These are phyloP conservation scores for Hyperoplus lanceolatus DNA, from an alignment of 2,797 vertebrate genomes.

Conservation along the genomic window DNA sequence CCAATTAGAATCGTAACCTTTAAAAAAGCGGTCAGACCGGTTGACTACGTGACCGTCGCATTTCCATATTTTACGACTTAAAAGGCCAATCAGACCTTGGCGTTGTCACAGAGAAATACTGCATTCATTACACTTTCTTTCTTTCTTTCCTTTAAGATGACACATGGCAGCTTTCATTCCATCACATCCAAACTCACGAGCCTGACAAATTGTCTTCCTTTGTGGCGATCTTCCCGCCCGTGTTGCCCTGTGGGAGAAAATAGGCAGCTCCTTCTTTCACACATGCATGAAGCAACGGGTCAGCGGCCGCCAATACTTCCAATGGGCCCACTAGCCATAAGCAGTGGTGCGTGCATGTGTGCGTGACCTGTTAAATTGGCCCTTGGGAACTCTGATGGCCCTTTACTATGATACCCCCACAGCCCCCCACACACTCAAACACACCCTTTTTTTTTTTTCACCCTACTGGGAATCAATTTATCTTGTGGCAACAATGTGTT, in stretches of 20 bases:
- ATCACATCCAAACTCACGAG: conserved; percentile 50
- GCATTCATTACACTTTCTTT: conserved; percentile 27
- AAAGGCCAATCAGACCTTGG: conserved; percentile 12
- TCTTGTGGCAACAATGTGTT: conserved; percentile 38
- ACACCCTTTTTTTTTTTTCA: conserved; percentile 10
- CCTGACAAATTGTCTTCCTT: conserved; percentile 51
- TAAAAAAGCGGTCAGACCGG: conserved; percentile 18
- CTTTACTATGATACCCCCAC: conserved; percentile 9
- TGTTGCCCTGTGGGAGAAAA: conserved; percentile 27
- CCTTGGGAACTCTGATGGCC: conserved; percentile 46
- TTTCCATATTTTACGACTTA: conserved; percentile 31
- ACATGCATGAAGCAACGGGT: conserved; percentile 49
- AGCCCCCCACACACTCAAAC: conserved; percentile 8
- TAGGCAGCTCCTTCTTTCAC: conserved; percentile 31
- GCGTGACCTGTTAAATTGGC: conserved; percentile 78
- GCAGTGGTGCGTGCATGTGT: conserved; percentile 50
- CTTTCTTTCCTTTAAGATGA: conserved; percentile 39
- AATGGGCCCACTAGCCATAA: conserved; percentile 29
- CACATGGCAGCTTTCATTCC: conserved; percentile 44
- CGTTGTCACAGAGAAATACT: conserved; percentile 6
- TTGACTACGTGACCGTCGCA: background rate
- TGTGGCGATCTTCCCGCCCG: conserved; percentile 24
- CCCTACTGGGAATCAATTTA: conserved; percentile 17
- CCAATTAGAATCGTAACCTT: conserved; percentile 22
- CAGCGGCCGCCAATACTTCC: conserved; percentile 46